A percentile compares a stretch with the other conserved stretches of the same genome.
phyloP scores from a whole-genome alignment of 2,113 vertebrate genomes.

The Tauraco erythrolophus region DNA sequence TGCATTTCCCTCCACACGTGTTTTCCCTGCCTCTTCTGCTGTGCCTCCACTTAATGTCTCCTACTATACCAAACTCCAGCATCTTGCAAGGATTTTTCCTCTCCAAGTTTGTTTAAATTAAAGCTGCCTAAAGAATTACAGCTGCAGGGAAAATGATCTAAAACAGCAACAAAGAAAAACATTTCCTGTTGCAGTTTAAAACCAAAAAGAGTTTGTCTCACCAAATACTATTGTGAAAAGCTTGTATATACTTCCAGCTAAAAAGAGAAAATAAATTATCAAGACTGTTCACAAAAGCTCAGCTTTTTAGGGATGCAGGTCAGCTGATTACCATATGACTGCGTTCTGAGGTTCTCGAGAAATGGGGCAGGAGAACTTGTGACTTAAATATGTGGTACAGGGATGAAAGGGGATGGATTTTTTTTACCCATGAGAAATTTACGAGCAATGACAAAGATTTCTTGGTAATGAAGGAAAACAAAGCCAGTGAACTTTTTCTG shows the following conservation, averaged over 20 bases:
- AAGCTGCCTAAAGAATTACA: not conserved
- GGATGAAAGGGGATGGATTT: not conserved
- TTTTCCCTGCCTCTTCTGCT: not conserved
- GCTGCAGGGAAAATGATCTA: not conserved
- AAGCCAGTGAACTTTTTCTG: not conserved
- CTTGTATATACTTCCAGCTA: not conserved
- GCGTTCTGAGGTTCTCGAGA: not conserved
- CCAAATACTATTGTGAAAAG: not conserved
- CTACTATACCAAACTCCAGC: not conserved
- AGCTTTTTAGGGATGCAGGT: not conserved
- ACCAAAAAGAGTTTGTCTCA: not conserved
- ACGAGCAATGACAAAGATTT: not conserved
- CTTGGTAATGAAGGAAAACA: not conserved
- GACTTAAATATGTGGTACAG: not conserved
- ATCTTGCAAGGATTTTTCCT: fast-evolving
- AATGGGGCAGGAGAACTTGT: not conserved
- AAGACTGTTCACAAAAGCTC: not conserved
- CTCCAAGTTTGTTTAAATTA: not conserved
- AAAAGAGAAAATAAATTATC: not conserved
- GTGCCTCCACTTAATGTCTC: not conserved
- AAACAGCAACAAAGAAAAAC: not conserved
- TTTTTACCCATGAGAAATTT: not conserved
- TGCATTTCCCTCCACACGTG: not conserved
- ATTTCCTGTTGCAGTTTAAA: not conserved
- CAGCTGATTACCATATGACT: not conserved